Evolutionary conservation across 2,113 vertebrate species (phyloP), one percentile per base, ranked within the genome.

Genomic region (Hippocampus abdominalis): DNA sequence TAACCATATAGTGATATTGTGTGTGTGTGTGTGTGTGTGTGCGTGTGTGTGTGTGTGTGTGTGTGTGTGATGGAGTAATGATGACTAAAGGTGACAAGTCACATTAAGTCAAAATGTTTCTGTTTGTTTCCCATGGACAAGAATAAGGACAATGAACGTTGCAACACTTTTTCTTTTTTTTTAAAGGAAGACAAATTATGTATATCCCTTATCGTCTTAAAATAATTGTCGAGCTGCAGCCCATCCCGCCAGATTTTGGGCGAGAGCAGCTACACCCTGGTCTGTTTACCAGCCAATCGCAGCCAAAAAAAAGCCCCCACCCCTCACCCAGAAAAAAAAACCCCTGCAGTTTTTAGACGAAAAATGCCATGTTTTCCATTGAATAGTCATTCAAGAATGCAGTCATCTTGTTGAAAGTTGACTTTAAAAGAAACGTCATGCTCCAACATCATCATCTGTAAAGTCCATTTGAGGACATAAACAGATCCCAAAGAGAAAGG

Each of bases 401-500:
- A 16, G 63, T 25, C 18, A 60, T 60, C 27, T 60, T 8, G 5
- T 60, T 60, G 13, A 32, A 29, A 32, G 27, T 3, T 32, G 57
- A 60, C 57, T 60, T 60, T 53, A n/a, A 53, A 10, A 60, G 7
- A 32, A 60, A 60, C 27, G 27, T 29, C 57, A 60, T 60, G 16
- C 57, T 60, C 57, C 27, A 60, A 16, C 57, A 60, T 60, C 57
- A 32, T 32, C 57, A 60, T 60, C 27, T 49, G 44, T 25, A 23
- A 46, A 71, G 32, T n/a, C 46, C 8, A 66, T 70, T 1, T 10
- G 63, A 56, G 18, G 15, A 62, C 76, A 61, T 29, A 68, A 4
- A 59, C 44, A 66, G 46, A 57, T 61, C 11, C 66, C 53, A 42
- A 12, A 23, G 16, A 68, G 61, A 66, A 77, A 66, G 25, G 27